Conservation (phyloP, 2,888 invertebrate genomes). For the Acanthosepion pharaonis region DNA sequence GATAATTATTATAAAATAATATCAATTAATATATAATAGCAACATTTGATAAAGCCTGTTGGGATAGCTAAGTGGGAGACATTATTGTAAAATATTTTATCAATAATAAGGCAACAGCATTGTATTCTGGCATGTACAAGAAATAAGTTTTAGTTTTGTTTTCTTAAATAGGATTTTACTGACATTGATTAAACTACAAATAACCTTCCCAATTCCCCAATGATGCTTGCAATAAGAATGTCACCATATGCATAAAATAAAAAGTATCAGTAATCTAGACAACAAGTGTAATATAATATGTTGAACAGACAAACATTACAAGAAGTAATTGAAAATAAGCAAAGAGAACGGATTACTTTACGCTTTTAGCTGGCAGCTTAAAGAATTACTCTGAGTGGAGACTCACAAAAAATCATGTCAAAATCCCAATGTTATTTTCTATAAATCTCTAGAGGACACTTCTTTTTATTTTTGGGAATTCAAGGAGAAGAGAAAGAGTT, state of each 20-base stretch:
- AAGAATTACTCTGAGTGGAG: neutral
- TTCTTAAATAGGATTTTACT: neutral
- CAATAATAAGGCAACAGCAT: neutral
- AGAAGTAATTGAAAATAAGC: neutral
- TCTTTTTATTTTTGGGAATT: neutral
- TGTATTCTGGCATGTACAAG: neutral
- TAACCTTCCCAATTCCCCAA: conserved; percentile 3
- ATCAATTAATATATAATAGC: too few species aligned
- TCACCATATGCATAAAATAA: neutral
- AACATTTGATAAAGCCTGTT: too few species aligned
- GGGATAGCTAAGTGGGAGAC: too few species aligned
- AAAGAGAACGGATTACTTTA: neutral
- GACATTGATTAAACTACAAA: neutral
- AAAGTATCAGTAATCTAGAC: neutral
- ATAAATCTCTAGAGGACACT: neutral
- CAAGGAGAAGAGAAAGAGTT: neutral
- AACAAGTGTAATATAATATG: neutral
- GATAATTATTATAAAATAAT: too few species aligned
- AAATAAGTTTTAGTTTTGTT: neutral
- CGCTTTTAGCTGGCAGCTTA: neutral
- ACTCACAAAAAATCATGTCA: neutral
- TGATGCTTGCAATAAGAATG: neutral
- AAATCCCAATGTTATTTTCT: neutral
- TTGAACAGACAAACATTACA: neutral
- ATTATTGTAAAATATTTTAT: neutral